Base-by-base conservation (phyloP, 2,113 vertebrate genomes). In the Psittacara wagleri region DNA sequence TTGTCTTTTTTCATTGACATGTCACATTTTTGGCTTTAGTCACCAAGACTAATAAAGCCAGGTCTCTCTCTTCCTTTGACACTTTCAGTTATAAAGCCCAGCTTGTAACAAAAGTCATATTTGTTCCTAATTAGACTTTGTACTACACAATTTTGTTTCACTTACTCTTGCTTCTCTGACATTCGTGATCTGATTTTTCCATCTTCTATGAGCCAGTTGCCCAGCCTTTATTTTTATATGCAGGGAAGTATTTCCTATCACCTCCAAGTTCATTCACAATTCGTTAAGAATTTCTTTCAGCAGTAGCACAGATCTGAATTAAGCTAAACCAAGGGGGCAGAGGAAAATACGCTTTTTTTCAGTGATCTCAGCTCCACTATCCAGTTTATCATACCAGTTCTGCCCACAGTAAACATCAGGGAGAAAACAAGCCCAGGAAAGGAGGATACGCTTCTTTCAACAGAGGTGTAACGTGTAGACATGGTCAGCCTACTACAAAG, bases 21-120 rank as follows among this genome's bases (percentile, higher is more conserved):
- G 74, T 91, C 69, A 92, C 91, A 92, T 74, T 94, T 82, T 69
- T 48, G 62, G 66, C 62, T 91, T 92, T 91, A 95, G 83, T 85
- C 94, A 95, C 52, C 24, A 57, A 89, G 89, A 95, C 89, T 89
- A 89, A 96, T 82, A 96, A 94, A 92, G 69, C 33, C 62, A 94
- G 73, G 64, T 89, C 74, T 82, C 55, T 88, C 70, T 91, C 86
- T 84, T 92, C 51, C 43, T 86, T 74, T 89, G 94, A 91, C 86
- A 95, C 86, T 95, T 95, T 76, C 91, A 95, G 86, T 97, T 97
- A 95, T 66, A 94, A 95, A 44, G 89, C 33, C 48, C 89, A 91
- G 48, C 35, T 89, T 89, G 84, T 59, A 96, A 82, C 66, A 94
- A 94, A 94, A 96, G 89, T 84, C 62, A 48, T 78, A 91, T 95